Percentiles rank a stretch among this genome's conserved stretches.
Evolutionary conservation across 1,140 invertebrate genomes (phyloP).

Genomic region (Panagrolaimus sp.): DNA sequence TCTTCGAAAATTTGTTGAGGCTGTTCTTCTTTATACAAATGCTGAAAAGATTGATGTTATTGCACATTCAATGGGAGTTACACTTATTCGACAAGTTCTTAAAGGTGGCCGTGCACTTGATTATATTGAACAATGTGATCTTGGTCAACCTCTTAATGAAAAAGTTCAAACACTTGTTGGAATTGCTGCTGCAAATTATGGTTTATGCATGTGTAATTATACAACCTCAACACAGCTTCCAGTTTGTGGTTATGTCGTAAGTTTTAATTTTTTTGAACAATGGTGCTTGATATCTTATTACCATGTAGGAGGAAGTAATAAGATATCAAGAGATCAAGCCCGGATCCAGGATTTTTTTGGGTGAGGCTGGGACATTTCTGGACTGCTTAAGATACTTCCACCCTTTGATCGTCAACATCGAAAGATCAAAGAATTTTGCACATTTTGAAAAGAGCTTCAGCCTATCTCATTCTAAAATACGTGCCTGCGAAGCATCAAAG

Average conservation of each 20-base stretch:
- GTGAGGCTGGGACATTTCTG: too few species aligned
- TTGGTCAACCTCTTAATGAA: conserved; percentile 22
- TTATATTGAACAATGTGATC: conserved; percentile 16
- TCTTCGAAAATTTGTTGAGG: conserved; percentile 42
- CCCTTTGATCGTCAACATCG: too few species aligned
- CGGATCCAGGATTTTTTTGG: too few species aligned
- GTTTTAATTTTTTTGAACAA: conserved; percentile 74
- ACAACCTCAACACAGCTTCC: neutral
- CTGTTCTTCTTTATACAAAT: conserved; percentile 44
- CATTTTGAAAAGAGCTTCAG: too few species aligned
- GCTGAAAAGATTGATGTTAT: conserved; percentile 40
- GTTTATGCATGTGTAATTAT: conserved; percentile 26
- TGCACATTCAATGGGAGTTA: conserved; percentile 54
- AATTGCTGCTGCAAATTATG: conserved; percentile 34
- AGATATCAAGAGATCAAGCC: too few species aligned
- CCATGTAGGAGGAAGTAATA: too few species aligned
- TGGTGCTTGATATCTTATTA: too few species aligned
- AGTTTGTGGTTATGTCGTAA: conserved; percentile 16
- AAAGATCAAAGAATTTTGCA: too few species aligned
- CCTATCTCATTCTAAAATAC: too few species aligned
- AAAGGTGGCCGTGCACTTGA: conserved; percentile 35
- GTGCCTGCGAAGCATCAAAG: too few species aligned
- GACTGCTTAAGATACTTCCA: too few species aligned
- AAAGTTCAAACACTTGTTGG: conserved; percentile 30
- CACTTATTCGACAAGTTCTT: conserved; percentile 42